Percentiles rank a stretch among this genome's conserved stretches.
phyloP scores from a whole-genome alignment of 2,797 vertebrate species.

The Fistularia tabacaria region DNA sequence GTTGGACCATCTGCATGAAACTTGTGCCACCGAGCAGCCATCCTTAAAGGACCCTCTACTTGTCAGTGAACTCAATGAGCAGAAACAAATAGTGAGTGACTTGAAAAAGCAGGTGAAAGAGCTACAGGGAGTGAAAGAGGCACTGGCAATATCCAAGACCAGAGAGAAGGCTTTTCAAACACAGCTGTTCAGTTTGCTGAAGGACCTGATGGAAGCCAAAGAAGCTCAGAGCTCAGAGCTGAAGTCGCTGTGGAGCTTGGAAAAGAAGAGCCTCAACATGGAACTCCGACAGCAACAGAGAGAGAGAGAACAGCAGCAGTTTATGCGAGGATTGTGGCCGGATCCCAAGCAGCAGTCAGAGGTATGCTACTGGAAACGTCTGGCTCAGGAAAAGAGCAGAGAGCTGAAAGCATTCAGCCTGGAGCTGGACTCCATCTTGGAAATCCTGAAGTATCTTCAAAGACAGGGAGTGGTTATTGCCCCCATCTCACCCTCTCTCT shows the following conservation, averaged over 20 bases:
- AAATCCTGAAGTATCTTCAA: conserved; percentile 86
- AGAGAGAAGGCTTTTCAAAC: conserved; percentile 85
- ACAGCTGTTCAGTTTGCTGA: conserved; percentile 77
- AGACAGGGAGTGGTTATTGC: conserved; percentile 77
- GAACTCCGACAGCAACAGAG: conserved; percentile 82
- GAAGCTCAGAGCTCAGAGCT: conserved; percentile 85
- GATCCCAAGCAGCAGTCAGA: conserved; percentile 74
- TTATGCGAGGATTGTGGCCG: conserved; percentile 71
- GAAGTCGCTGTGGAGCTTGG: conserved; percentile 81
- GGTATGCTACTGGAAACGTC: conserved; percentile 78
- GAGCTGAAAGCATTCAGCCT: conserved; percentile 85
- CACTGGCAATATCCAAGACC: conserved; percentile 75
- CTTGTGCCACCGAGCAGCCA: conserved; percentile 83
- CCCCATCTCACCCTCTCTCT: too few relatives aligned
- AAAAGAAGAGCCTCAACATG: conserved; percentile 85
- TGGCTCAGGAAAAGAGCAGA: conserved; percentile 80
- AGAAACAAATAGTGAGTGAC: conserved; percentile 71
- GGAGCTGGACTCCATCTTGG: conserved; percentile 90
- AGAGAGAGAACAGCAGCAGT: conserved; percentile 87
- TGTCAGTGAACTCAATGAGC: conserved; percentile 71
- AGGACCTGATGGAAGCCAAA: conserved; percentile 87
- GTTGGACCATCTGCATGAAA: conserved; percentile 76
- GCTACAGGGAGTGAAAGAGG: conserved; percentile 76
- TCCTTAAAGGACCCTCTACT: conserved; percentile 83
- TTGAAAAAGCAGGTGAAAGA: conserved; percentile 82